Base-by-base conservation (phyloP, 2,113 vertebrate genomes). In the Leucoraja erinaceus region DNA sequence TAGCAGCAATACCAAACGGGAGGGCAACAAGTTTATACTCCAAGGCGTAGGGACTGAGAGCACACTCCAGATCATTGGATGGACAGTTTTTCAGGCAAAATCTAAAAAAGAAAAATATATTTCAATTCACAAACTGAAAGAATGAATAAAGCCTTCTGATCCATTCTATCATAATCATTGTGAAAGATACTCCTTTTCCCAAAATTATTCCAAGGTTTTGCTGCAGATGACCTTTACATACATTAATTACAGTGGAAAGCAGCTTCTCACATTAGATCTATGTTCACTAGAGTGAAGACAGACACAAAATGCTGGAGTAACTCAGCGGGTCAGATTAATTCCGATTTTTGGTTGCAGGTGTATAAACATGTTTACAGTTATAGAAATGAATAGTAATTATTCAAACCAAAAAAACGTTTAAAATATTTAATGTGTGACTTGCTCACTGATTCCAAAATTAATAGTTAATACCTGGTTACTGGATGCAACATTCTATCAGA, bases 11-110 rank as follows among this genome's bases (percentile, higher is more conserved):
- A 94, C 98, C 98, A 0, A 97, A 99, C 4, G 99, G 99, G 75
- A 99, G 97, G 0, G 99, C 98, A 76, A 99, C 96, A 76, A 99
- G 96, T 94, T 99, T 99, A 96, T 99, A 99, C 94, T 99, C 98
- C 96, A 99, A 95, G 0, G 98, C 97, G 0, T 98, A 99, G 0
- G 97, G 97, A 93, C 98, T 99, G 93, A 96, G 96, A 0, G 98
- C 96, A 47, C 99, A 99, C 94, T 99, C 98, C 95, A 99, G 90
- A 94, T 99, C 98, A 0, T 99, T 99, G 83, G 97, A 96, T 0
- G 96, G 98, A 92, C 98, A 99, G 94, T 96, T 98, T 94, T 98
- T 99, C 94, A 99, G 95, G 94, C 99, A 99, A 95, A 98, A 99
- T 94, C 98, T 99, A 93, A 61, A 94, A 93, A 93, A 5, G 81